Base-by-base conservation (phyloP, 2,797 vertebrate genomes). In the Knipowitschia caucasica region DNA sequence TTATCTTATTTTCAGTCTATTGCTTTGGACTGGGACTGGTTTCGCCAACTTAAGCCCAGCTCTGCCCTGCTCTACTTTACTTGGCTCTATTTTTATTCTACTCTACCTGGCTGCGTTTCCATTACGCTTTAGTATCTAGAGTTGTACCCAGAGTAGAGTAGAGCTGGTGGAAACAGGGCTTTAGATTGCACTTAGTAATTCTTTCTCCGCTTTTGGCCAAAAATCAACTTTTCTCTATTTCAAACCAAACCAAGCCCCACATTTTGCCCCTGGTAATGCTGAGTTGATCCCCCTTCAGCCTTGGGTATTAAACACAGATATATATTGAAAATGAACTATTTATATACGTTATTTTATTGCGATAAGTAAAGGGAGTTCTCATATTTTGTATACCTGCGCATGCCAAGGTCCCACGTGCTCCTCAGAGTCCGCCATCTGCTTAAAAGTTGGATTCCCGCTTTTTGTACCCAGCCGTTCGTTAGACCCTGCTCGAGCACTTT, bases 301-400 rank as follows among this genome's bases (percentile, higher is more conserved):
- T 85, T 83, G 86, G 69, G 62, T 77, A 73, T 63, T 64, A 69
- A 56, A 67, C 67, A 80, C 57, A 30, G 78, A 64, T 77, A 73
- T 77, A 81, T 82, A 82, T 82, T 74, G 74, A 63, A 75, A 42
- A 72, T 34, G 74, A 66, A 71, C 46, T 61, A 63, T 51, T 62
- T 51, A 65, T 49, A 53, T 40, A 64, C 42, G 67, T 53, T 75
- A 63, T 60, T 36, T 59, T 66, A 70, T 36, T 75, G 66, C 35
- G 56, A 76, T 76, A 77, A 75, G 59, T 81, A 73, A 79, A 68
- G 53, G 73, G 71, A 76, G 71, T 15, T 68, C 70, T 75, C 64
- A 72, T 82, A 73, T 81, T 84, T 86, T 80, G 66, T 73, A 84
- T 85, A 78, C 75, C 66, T 80, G 84, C 85, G 81, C 82, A 85